Percentiles rank a stretch among this genome's conserved stretches.
Evolutionary conservation across 2,113 vertebrate species (phyloP).

Genomic region (Alosa alosa): DNA sequence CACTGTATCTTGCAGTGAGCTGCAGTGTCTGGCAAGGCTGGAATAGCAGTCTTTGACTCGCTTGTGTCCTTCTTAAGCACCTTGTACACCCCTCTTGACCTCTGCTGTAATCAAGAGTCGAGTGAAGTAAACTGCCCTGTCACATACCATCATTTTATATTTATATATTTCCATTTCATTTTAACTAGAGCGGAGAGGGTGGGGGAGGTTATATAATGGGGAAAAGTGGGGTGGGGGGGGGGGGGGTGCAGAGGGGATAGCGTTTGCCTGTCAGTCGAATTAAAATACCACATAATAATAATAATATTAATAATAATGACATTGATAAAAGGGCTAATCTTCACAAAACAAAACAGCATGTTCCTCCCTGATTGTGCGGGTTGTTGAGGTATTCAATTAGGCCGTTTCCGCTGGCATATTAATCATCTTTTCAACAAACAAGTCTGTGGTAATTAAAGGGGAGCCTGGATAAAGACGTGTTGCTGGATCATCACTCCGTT

Average conservation of each 20-base stretch:
- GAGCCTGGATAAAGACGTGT: slow-evolving; percentile 51
- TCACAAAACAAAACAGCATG: slow-evolving; percentile 47
- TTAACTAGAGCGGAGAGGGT: not conserved
- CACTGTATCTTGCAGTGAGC: not conserved
- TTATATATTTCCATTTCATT: not conserved
- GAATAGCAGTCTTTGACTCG: not conserved
- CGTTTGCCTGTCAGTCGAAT: slow-evolving; percentile 45
- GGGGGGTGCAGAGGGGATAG: not conserved
- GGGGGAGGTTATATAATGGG: not conserved
- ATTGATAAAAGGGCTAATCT: slow-evolving; percentile 50
- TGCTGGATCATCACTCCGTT: slow-evolving; percentile 55
- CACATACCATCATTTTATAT: not conserved
- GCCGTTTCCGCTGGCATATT: slow-evolving; percentile 57
- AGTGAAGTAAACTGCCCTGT: slow-evolving; percentile 4
- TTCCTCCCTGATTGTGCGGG: slow-evolving; percentile 51
- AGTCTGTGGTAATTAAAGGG: slow-evolving; percentile 74
- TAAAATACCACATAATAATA: slow-evolving; percentile 53
- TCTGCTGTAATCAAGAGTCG: not conserved
- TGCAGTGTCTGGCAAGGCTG: not conserved
- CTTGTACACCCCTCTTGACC: slow-evolving; percentile 3
- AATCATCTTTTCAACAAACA: slow-evolving; percentile 89
- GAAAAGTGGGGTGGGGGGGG: slow-evolving; percentile 17
- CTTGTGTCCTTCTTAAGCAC: slow-evolving; percentile 7
- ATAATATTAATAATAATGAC: slow-evolving; percentile 46
- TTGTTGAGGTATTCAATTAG: slow-evolving; percentile 56